A percentile compares a stretch with the other conserved stretches of the same genome.
phyloP scores from a whole-genome alignment of 2,888 invertebrate species.

The Ormyrus thymus region DNA sequence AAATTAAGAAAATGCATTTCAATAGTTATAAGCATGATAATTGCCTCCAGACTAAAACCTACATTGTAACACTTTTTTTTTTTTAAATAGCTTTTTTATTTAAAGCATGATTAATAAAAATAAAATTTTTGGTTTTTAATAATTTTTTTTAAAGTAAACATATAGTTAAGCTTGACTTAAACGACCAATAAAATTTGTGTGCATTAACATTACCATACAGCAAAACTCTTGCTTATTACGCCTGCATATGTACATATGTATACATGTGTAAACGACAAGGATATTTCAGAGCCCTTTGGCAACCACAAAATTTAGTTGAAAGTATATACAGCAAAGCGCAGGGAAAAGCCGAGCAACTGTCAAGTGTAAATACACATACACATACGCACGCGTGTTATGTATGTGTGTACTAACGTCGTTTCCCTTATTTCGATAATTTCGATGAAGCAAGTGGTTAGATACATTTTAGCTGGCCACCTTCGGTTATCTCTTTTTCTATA shows the following conservation, averaged over 20 bases:
- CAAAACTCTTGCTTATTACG: conserved; percentile 35
- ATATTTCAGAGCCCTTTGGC: conserved; percentile 37
- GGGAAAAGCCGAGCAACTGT: conserved; percentile 42
- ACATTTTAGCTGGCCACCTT: conserved; percentile 6
- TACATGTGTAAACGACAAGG: neutral
- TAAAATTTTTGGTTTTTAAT: too few relatives aligned
- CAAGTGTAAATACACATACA: conserved; percentile 38
- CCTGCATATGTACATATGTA: neutral
- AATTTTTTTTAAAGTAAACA: too few relatives aligned
- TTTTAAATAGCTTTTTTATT: too few relatives aligned
- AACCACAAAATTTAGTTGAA: conserved; percentile 35
- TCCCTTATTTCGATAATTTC: conserved; percentile 32
- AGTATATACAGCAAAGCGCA: neutral
- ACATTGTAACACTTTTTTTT: too few relatives aligned
- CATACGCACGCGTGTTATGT: neutral
- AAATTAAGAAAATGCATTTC: too few relatives aligned
- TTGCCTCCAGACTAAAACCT: too few relatives aligned
- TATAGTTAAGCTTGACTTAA: too few relatives aligned
- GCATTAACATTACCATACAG: conserved; percentile 12
- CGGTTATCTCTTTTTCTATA: conserved; percentile 7
- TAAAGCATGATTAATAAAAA: too few relatives aligned
- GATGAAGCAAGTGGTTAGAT: neutral
- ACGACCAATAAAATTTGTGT: too few relatives aligned
- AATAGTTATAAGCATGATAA: too few relatives aligned
- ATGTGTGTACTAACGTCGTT: neutral